Base-by-base conservation (phyloP, 2,888 invertebrate species). In the Caenorhabditis sp. region DNA sequence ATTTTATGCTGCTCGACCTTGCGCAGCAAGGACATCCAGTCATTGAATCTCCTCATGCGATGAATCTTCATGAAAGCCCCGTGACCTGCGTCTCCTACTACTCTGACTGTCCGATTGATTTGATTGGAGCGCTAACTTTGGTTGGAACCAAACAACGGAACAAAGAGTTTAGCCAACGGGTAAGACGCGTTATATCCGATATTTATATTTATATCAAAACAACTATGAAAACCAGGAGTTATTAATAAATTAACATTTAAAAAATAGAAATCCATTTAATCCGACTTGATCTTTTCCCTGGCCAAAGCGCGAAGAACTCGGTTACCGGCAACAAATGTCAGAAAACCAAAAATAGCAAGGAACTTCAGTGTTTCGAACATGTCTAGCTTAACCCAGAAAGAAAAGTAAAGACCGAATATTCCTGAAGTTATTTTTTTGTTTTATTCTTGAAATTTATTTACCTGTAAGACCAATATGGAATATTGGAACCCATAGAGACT, bases 31-130 rank as follows among this genome's bases (percentile, higher is more conserved):
- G 98, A 22, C 99, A 97, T 94, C 98, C 98, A 26, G 97, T 97
- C 93, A 96, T 98, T 94, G 98, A 98, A 93, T 98, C 98, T 94
- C 99, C 98, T 55, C 98, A 99, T 94, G 97, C 98, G 83, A 98
- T 99, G 97, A 98, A 99, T 93, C 94, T 99, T 89, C 98, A 99
- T 94, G 98, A 99, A 94, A 97, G 97, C 67, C 96, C 98, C 24
- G 98, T 99, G 91, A 98, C 98, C 74, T 96, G 96, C 93, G 96
- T 97, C 93, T 95, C 95, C 80, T 99, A 99, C 94, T 95, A 97
- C 92, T 97, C 97, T 72, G 98, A 99, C 94, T 98, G 98, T 93
- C 98, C 98, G 55, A 96, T 96, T 81, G 98, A 99, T 93, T 94
- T 99, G 92, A 97, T 98, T 92, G 97, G 98, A 78, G 98, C 98